These are phyloP conservation scores for Plagodis dolabraria DNA, from an alignment of 2,888 invertebrate genomes.

Conservation along the genomic window DNA sequence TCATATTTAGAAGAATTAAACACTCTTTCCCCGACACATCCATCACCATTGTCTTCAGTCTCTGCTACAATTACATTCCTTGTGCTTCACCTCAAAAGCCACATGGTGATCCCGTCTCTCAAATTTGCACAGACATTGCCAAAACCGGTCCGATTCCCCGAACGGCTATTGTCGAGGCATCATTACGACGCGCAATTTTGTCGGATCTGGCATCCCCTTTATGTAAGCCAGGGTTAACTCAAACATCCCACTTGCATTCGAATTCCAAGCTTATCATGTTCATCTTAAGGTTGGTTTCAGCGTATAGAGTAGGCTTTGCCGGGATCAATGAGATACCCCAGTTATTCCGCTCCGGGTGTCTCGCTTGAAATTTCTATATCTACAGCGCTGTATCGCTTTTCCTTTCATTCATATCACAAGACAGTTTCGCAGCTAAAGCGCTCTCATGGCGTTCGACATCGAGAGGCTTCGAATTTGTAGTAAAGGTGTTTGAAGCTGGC, in stretches of 20 bases:
- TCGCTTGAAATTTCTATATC: slow-evolving; percentile 53
- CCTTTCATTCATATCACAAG: slow-evolving; percentile 34
- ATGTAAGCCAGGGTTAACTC: slow-evolving; percentile 75
- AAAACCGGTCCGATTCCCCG: slow-evolving; percentile 73
- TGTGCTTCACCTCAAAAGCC: slow-evolving; percentile 49
- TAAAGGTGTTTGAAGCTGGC: slow-evolving; percentile 63
- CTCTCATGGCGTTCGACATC: slow-evolving; percentile 40
- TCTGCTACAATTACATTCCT: slow-evolving; percentile 36
- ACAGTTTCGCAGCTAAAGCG: slow-evolving; percentile 47
- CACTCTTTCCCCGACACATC: slow-evolving; percentile 9
- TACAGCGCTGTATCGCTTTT: slow-evolving; percentile 58
- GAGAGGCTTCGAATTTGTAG: slow-evolving; percentile 30
- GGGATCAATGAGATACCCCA: slow-evolving; percentile 74
- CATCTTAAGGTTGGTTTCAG: slow-evolving; percentile 33
- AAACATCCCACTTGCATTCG: slow-evolving; percentile 37
- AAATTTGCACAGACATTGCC: slow-evolving; percentile 76
- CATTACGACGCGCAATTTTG: slow-evolving; percentile 78
- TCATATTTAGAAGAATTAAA: background rate
- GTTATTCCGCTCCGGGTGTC: slow-evolving; percentile 71
- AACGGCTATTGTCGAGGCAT: slow-evolving; percentile 75
- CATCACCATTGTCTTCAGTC: slow-evolving; percentile 24
- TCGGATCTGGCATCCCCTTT: slow-evolving; percentile 77
- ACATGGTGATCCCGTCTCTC: slow-evolving; percentile 62
- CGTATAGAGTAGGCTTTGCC: slow-evolving; percentile 36
- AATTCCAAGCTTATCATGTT: slow-evolving; percentile 35